Evolutionary conservation across 2,113 vertebrate species (phyloP).

Genomic region (Burhinus oedicnemus): DNA sequence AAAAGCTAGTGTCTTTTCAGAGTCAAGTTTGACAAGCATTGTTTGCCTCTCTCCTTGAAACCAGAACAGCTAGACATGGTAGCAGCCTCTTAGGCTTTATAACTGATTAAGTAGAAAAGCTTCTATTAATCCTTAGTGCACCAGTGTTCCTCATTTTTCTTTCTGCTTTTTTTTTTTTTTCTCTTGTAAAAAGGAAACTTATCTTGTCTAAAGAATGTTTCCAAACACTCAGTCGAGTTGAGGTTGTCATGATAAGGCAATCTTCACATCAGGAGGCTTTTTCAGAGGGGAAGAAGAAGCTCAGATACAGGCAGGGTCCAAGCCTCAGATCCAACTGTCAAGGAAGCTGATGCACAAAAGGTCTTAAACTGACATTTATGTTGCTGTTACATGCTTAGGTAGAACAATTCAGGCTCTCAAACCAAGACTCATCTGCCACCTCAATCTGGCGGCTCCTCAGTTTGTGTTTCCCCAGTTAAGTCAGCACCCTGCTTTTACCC

Average conservation of each 20-base stretch:
- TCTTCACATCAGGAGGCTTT: conserved; percentile 57
- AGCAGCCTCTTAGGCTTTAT: background rate
- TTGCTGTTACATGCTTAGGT: background rate
- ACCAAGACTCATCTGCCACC: background rate
- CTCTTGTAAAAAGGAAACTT: conserved; percentile 22
- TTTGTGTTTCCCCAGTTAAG: background rate
- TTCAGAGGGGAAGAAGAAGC: conserved; percentile 49
- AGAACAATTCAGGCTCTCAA: background rate
- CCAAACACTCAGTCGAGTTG: conserved; percentile 14
- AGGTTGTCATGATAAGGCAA: conserved; percentile 57
- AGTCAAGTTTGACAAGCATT: conserved; percentile 49
- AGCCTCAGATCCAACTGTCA: conserved; percentile 50
- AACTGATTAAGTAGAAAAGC: conserved; percentile 20
- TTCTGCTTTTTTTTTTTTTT: background rate
- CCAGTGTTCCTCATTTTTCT: background rate
- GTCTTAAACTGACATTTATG: background rate
- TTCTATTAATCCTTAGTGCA: conserved; percentile 2
- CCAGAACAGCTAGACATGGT: background rate
- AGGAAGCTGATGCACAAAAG: background rate
- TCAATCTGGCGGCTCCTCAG: background rate
- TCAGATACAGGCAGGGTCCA: conserved; percentile 30
- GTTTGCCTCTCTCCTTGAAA: conserved; percentile 15
- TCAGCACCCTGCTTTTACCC: background rate
- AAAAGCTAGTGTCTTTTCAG: conserved; percentile 42
- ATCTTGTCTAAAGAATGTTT: background rate